phyloP scores from a whole-genome alignment of 2,797 vertebrate genomes.

The Darevskia mixta region DNA sequence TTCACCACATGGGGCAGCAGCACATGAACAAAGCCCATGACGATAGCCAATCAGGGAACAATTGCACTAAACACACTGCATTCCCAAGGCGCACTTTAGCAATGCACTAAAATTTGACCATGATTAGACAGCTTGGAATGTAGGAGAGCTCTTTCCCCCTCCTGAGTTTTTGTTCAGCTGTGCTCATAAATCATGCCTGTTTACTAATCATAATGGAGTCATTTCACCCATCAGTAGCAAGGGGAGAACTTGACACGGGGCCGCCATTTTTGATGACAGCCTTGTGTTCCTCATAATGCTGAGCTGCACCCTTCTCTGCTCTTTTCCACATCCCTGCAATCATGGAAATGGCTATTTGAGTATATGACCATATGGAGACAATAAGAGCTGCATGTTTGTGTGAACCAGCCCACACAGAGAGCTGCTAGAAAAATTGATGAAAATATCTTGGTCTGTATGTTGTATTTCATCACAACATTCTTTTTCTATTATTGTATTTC shows the following conservation, averaged over 20 bases:
- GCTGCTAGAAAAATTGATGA: neutral
- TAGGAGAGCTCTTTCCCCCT: neutral
- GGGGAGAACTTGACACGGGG: neutral
- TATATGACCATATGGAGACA: neutral
- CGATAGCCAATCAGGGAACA: neutral
- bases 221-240: neutral
- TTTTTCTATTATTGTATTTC: neutral
- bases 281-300: neutral
- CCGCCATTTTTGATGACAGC: neutral
- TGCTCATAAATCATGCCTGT: neutral
- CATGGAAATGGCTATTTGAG: neutral
- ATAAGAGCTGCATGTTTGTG: neutral
- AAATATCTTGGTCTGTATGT: conserved; percentile 18
- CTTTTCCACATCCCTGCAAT: neutral
- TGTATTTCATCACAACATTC: neutral
- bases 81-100: neutral
- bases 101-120: neutral
- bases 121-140: neutral
- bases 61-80: neutral
- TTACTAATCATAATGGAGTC: neutral
- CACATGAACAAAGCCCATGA: neutral
- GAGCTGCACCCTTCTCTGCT: neutral
- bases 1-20: neutral
- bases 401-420: conserved; percentile 2
- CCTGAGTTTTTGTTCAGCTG: neutral